A percentile compares a stretch with the other conserved stretches of the same genome.
Conservation (phyloP, 2,797 vertebrate species). For the Urosaurus nigricauda region DNA sequence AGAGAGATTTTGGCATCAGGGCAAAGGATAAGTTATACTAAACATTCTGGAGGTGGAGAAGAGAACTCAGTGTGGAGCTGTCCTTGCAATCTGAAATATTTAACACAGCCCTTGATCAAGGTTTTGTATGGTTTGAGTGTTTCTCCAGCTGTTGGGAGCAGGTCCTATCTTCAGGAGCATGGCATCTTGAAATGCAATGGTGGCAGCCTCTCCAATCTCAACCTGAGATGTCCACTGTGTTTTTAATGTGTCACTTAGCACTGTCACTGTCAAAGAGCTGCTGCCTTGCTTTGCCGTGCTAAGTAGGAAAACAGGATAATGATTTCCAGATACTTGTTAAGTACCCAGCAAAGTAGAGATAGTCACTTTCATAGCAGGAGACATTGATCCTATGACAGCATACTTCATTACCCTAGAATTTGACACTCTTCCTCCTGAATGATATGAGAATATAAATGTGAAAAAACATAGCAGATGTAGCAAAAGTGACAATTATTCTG, state of each 20-base stretch:
- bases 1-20: not conserved
- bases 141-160: not conserved
- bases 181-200: not conserved
- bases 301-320: slow-evolving; percentile 56
- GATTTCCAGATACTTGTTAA: slow-evolving; percentile 63
- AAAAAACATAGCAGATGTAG: not conserved
- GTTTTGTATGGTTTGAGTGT: not conserved
- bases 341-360: slow-evolving; percentile 58
- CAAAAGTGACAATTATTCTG: not conserved
- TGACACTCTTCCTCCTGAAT: not conserved
- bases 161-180: not conserved
- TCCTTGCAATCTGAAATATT: not conserved
- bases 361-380: slow-evolving; percentile 57
- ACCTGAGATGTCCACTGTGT: not conserved
- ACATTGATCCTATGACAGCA: slow-evolving; percentile 50
- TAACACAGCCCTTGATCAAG: not conserved
- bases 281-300: slow-evolving; percentile 64
- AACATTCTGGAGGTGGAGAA: not conserved
- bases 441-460: not conserved
- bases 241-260: not conserved
- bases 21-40: not conserved
- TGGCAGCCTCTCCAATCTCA: not conserved
- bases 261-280: slow-evolving; percentile 60
- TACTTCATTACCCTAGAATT: not conserved
- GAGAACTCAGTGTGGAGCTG: not conserved